Evolutionary conservation across 2,113 vertebrate species (phyloP).

Genomic region (Alces alces): DNA sequence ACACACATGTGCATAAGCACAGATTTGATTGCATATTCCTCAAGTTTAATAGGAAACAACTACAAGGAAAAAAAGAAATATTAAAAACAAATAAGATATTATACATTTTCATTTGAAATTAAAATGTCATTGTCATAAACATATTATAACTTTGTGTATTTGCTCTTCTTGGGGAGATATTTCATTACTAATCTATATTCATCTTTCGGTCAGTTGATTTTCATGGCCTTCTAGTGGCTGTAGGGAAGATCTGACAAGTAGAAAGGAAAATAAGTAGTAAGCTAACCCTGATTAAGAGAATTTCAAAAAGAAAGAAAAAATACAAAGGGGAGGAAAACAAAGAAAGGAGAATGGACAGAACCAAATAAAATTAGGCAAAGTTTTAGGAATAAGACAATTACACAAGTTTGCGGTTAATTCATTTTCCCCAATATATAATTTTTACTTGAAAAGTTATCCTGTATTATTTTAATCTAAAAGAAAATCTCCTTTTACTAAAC

Average conservation of each 20-base stretch:
- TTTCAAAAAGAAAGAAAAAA: conserved; percentile 30
- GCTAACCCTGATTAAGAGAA: not conserved
- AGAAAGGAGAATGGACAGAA: not conserved
- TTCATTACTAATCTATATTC: not conserved
- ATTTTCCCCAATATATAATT: not conserved
- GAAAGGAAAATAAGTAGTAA: not conserved
- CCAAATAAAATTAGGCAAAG: not conserved
- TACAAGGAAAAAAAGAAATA: not conserved
- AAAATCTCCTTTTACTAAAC: not conserved
- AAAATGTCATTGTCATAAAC: not conserved
- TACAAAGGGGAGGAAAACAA: not conserved
- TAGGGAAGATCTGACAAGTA: not conserved
- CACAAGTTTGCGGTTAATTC: not conserved
- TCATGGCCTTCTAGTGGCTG: not conserved
- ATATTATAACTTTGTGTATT: not conserved
- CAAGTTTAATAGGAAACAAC: conserved; percentile 32
- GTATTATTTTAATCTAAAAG: not conserved
- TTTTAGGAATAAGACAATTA: conserved; percentile 12
- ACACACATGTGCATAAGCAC: not conserved
- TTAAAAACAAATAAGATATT: not conserved
- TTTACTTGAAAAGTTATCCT: not conserved
- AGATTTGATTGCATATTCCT: not conserved
- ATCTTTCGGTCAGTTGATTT: not conserved
- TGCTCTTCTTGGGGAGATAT: not conserved
- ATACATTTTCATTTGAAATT: not conserved